These are phyloP conservation scores for Formica aserva DNA, from an alignment of 2,888 invertebrate genomes.

Conservation along the genomic window DNA sequence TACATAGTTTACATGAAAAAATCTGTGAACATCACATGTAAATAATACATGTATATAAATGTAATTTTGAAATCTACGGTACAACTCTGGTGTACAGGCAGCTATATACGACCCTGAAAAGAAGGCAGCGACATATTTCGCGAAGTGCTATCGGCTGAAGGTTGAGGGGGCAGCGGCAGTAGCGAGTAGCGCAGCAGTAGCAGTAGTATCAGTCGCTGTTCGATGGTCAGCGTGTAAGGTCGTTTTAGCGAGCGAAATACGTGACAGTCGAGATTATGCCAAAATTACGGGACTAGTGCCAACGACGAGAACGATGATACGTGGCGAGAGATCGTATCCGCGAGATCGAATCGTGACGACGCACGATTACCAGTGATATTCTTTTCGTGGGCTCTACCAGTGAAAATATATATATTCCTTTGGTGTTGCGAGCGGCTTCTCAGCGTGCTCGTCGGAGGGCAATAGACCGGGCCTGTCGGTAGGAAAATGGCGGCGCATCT, in stretches of 20 bases:
- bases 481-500: constrained; percentile 75
- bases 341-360: constrained; percentile 28
- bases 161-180: constrained; percentile 59
- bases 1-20: too few relatives aligned
- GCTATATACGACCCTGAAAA: constrained; percentile 55
- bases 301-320: constrained; percentile 37
- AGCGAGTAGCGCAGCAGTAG: constrained; percentile 51
- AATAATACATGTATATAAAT: not conserved
- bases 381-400: constrained; percentile 14
- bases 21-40: too few relatives aligned
- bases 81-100: not conserved
- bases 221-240: constrained; percentile 55
- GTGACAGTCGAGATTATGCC: constrained; percentile 62
- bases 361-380: constrained; percentile 55
- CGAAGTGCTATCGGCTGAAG: constrained; percentile 50
- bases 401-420: constrained; percentile 32
- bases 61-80: not conserved
- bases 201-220: constrained; percentile 52
- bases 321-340: constrained; percentile 24
- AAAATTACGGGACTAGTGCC: not conserved
- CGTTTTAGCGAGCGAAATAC: constrained; percentile 48
- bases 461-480: constrained; percentile 74
- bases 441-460: constrained; percentile 54
- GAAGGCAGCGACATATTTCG: constrained; percentile 59
- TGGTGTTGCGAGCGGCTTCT: constrained; percentile 44